phyloP scores from a whole-genome alignment of 2,113 vertebrate species.

The Ondatra zibethicus region DNA sequence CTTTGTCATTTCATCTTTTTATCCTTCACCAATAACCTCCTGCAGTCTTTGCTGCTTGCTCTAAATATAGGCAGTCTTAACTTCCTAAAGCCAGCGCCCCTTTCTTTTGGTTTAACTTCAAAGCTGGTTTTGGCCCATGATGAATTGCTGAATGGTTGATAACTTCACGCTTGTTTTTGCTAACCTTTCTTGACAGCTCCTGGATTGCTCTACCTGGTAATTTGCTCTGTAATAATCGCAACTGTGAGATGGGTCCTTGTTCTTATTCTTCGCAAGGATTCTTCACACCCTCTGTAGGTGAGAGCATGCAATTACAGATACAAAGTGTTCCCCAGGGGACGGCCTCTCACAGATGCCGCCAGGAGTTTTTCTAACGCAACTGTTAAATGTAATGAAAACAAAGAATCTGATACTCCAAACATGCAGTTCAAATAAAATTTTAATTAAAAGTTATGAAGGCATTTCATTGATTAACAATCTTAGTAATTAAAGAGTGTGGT shows the following conservation, averaged over 20 bases:
- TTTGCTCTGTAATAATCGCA: slow-evolving; percentile 97
- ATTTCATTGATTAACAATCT: slow-evolving; percentile 96
- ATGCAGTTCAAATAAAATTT: slow-evolving; percentile 92
- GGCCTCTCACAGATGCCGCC: slow-evolving; percentile 91
- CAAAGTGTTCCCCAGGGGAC: slow-evolving; percentile 89
- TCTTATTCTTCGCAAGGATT: slow-evolving; percentile 96
- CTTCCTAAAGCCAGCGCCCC: slow-evolving; percentile 90
- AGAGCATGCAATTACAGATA: slow-evolving; percentile 98
- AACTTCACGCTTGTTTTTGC: slow-evolving; percentile 92
- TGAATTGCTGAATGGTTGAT: slow-evolving; percentile 97
- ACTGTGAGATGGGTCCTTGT: slow-evolving; percentile 91
- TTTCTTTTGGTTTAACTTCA: slow-evolving; percentile 90
- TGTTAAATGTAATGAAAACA: slow-evolving; percentile 89
- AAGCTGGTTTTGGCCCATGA: slow-evolving; percentile 91
- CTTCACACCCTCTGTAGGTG: slow-evolving; percentile 99
- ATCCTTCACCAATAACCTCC: slow-evolving; percentile 77
- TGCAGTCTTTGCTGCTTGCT: slow-evolving; percentile 86
- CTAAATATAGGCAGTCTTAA: slow-evolving; percentile 87
- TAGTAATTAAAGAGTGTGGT: slow-evolving; percentile 92
- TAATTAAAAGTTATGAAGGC: slow-evolving; percentile 95
- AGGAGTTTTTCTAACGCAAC: slow-evolving; percentile 86
- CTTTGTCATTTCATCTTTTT: slow-evolving; percentile 83
- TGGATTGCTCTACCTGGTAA: slow-evolving; percentile 97
- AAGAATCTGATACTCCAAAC: slow-evolving; percentile 89
- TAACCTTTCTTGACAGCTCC: slow-evolving; percentile 98